Conservation (phyloP, 2,888 invertebrate genomes). For the Drosophila neotestacea region DNA sequence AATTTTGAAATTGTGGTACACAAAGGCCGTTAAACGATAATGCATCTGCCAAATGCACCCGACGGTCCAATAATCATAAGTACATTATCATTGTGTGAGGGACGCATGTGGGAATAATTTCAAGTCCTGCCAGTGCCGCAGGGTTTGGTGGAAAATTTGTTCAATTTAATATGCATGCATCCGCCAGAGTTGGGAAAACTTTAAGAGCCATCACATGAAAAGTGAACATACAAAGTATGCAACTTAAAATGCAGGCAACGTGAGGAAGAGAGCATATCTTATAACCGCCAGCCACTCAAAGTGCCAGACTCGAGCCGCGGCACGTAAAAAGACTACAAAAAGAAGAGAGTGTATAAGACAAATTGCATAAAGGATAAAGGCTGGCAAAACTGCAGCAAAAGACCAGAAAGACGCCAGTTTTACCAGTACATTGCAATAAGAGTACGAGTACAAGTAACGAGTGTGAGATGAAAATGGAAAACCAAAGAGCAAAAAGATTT, state of each 20-base stretch:
- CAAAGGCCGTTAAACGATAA: slow-evolving; percentile 3
- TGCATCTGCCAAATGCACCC: slow-evolving; percentile 30
- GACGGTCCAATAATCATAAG: slow-evolving; percentile 32
- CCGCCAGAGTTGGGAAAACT: slow-evolving; percentile 5
- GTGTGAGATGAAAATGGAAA: slow-evolving; percentile 16
- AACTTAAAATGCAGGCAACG: slow-evolving; percentile 29
- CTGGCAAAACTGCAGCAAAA: slow-evolving; percentile 21
- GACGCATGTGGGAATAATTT: slow-evolving; percentile 18
- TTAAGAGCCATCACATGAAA: slow-evolving; percentile 22
- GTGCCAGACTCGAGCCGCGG: slow-evolving; percentile 17
- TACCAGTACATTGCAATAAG: slow-evolving; percentile 9
- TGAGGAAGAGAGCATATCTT: slow-evolving; percentile 39
- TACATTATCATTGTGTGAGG: slow-evolving; percentile 13
- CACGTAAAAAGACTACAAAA: slow-evolving; percentile 33
- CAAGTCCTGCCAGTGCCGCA: background rate
- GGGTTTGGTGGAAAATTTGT: slow-evolving; percentile 1
- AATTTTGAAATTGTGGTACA: slow-evolving; percentile 6
- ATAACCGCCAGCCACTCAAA: slow-evolving; percentile 35
- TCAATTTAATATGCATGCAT: slow-evolving; percentile 28
- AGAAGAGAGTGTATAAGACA: slow-evolving; percentile 32
- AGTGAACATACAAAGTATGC: slow-evolving; percentile 24
- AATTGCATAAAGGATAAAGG: slow-evolving; percentile 38
- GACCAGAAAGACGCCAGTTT: slow-evolving; percentile 18
- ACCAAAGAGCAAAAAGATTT: slow-evolving; percentile 36
- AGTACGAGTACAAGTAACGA: background rate